Percentiles rank a stretch among this genome's conserved stretches.
Evolutionary conservation across 2,888 invertebrate genomes (phyloP).

Genomic region (Cantharis flavilabris): DNA sequence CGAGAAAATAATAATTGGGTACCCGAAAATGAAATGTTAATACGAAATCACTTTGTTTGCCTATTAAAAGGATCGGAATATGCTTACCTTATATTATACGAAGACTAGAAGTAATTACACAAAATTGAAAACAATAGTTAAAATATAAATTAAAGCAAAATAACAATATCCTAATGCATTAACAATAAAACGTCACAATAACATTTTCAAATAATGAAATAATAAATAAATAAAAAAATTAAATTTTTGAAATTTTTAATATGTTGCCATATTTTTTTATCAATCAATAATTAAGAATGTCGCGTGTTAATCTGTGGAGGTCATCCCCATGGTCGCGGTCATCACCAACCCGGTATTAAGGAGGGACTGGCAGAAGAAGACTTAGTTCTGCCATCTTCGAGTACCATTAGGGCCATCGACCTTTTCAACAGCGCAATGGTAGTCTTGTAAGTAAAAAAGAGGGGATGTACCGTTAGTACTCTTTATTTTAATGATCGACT

Average conservation of each 20-base stretch:
- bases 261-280: constrained; percentile 3
- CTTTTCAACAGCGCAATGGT: constrained; percentile 45
- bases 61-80: background rate
- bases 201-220: constrained; percentile 14
- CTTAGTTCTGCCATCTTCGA: constrained; percentile 50
- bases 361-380: constrained; percentile 49
- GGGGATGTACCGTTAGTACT: constrained; percentile 53
- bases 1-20: background rate
- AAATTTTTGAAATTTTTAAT: background rate
- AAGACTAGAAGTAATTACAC: constrained; percentile 30
- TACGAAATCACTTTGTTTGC: background rate
- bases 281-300: constrained; percentile 29
- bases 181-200: constrained; percentile 14
- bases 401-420: constrained; percentile 49
- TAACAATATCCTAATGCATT: constrained; percentile 11
- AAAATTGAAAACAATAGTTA: constrained; percentile 12
- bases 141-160: constrained; percentile 21
- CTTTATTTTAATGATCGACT: constrained; percentile 51
- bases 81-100: constrained; percentile 20
- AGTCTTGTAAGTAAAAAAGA: constrained; percentile 49
- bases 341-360: constrained; percentile 48
- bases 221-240: background rate
- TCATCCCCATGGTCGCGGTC: constrained; percentile 49
- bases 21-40: background rate
- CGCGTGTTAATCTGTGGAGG: constrained; percentile 46